These are phyloP conservation scores for Colletes collaris DNA, from an alignment of 2,888 invertebrate genomes.

Conservation along the genomic window DNA sequence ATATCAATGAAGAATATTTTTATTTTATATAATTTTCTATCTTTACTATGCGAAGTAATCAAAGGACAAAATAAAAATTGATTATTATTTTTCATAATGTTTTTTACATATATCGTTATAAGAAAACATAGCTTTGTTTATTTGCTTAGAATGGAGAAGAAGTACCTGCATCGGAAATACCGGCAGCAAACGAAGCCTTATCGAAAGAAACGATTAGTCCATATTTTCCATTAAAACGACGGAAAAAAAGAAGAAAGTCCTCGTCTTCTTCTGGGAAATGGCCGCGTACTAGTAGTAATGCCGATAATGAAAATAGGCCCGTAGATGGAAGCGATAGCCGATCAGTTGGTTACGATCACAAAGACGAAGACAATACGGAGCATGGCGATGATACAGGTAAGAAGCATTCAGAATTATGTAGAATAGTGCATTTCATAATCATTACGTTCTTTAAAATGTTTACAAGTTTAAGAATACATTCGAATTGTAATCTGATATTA, in stretches of 20 bases:
- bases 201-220: constrained; percentile 83
- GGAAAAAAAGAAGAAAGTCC: constrained; percentile 84
- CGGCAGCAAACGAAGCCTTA: constrained; percentile 82
- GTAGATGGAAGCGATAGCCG: constrained; percentile 67
- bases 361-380: constrained; percentile 71
- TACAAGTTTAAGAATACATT: constrained; percentile 26
- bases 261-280: constrained; percentile 77
- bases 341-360: constrained; percentile 70
- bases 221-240: constrained; percentile 84
- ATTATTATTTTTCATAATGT: neutral
- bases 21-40: no score
- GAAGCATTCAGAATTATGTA: constrained; percentile 7
- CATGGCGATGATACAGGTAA: constrained; percentile 77
- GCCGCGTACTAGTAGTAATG: constrained; percentile 65
- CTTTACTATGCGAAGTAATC: no score
- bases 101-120: neutral
- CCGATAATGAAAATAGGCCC: constrained; percentile 67
- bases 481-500: constrained; percentile 15
- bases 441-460: constrained; percentile 4
- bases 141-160: constrained; percentile 78
- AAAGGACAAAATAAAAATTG: no score
- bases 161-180: constrained; percentile 77
- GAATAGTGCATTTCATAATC: neutral
- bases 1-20: no score
- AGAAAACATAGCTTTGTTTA: neutral